Evolutionary conservation across 1,140 invertebrate genomes (phyloP).

Genomic region (Hylaeus volcanicus): DNA sequence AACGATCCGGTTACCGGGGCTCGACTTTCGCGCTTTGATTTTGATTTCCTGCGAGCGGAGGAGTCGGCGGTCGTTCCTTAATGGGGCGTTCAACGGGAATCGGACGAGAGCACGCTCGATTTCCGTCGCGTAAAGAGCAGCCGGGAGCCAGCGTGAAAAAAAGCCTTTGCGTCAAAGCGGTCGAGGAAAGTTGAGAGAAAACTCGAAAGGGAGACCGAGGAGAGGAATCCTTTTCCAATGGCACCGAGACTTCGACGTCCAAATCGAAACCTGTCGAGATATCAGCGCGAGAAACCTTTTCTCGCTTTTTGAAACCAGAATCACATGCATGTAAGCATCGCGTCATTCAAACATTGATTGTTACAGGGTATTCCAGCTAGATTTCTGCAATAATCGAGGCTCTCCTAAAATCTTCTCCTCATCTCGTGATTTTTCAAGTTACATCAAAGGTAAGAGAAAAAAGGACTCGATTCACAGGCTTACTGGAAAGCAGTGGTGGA

Average conservation of each 20-base stretch:
- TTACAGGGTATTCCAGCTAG: no score
- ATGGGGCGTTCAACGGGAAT: conserved; percentile 30
- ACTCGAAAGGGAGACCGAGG: conserved; percentile 20
- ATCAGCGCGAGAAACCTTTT: neutral
- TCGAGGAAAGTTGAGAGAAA: neutral
- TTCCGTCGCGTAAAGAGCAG: conserved; percentile 25
- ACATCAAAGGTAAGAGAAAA: no score
- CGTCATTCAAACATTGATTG: no score
- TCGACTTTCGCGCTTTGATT: conserved; percentile 20
- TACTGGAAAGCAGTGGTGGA: neutral
- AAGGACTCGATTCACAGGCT: no score
- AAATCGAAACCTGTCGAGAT: neutral
- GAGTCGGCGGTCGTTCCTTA: conserved; percentile 1
- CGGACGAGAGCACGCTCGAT: conserved; percentile 39
- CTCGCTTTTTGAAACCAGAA: no score
- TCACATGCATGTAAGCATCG: no score
- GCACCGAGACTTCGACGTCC: neutral
- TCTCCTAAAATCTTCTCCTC: no score
- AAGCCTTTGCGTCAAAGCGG: conserved; percentile 9
- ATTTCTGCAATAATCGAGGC: no score
- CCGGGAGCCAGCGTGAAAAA: neutral
- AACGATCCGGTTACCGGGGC: conserved; percentile 8
- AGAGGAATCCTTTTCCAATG: neutral
- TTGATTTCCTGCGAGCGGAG: neutral
- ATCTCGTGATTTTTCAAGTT: no score